These are phyloP conservation scores for Hirtodrosophila histrioides DNA, from an alignment of 2,888 invertebrate species.

Conservation along the genomic window DNA sequence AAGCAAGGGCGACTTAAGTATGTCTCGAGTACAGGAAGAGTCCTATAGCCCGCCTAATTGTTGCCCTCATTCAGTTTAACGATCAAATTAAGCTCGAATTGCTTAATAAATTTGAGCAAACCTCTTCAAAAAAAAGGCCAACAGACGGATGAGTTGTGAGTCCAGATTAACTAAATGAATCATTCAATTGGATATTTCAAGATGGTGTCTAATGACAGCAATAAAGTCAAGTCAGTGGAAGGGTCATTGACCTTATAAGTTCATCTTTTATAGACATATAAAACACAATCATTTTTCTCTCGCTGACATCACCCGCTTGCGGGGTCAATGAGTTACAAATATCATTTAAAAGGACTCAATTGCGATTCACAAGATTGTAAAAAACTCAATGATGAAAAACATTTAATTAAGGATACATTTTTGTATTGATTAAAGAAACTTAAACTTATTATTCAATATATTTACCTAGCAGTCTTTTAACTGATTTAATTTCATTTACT, in stretches of 20 bases:
- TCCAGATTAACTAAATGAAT: slow-evolving; percentile 21
- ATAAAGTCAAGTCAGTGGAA: slow-evolving; percentile 15
- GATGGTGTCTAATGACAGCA: slow-evolving; percentile 20
- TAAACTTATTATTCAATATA: no score
- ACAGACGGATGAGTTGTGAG: neutral
- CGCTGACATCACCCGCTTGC: no score
- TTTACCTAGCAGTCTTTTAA: no score
- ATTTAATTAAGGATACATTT: no score
- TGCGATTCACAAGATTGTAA: no score
- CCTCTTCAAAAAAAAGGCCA: neutral
- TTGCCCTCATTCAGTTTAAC: slow-evolving; percentile 18
- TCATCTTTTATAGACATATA: neutral
- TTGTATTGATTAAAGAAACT: no score
- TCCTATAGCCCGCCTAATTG: slow-evolving; percentile 22
- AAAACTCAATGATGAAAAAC: no score
- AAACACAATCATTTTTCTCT: no score
- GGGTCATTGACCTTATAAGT: slow-evolving; percentile 14
- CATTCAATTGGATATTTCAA: slow-evolving; percentile 35
- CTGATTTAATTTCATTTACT: no score
- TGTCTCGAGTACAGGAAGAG: neutral
- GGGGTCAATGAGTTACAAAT: no score
- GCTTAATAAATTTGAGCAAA: slow-evolving; percentile 27
- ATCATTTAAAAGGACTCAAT: no score
- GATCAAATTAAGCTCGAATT: slow-evolving; percentile 32
- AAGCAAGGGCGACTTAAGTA: no score